These are phyloP conservation scores for Mustela erminea DNA, from an alignment of 2,797 vertebrate genomes.

Conservation along the genomic window DNA sequence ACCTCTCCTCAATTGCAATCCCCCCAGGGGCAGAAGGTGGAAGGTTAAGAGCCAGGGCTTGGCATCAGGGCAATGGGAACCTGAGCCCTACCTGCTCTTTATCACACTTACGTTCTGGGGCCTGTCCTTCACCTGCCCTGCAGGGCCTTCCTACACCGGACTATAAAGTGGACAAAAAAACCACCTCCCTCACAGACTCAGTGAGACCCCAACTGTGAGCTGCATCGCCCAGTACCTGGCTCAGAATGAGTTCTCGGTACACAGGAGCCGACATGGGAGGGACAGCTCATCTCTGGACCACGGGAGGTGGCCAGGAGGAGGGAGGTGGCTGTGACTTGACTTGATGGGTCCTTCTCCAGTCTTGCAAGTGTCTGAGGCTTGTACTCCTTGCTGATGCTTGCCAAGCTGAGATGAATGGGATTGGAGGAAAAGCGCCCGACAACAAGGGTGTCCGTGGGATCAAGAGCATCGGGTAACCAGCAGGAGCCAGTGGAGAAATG, in stretches of 20 bases:
- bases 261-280: fast-evolving
- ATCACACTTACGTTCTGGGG: background rate
- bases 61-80: background rate
- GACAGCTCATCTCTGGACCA: background rate
- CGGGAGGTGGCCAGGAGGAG: background rate
- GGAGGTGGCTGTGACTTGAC: fast-evolving
- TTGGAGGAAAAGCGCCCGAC: background rate
- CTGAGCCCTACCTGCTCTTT: background rate
- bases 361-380: background rate
- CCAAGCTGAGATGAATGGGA: background rate
- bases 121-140: background rate
- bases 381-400: background rate
- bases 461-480: background rate
- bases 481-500: background rate
- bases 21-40: background rate
- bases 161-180: background rate
- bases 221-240: background rate
- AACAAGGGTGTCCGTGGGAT: fast-evolving
- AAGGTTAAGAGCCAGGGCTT: background rate
- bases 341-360: background rate
- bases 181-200: background rate
- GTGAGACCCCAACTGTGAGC: background rate
- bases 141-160: background rate
- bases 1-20: background rate
- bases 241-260: background rate